Evolutionary conservation across 1,140 invertebrate species (phyloP), one percentile per base, ranked within the genome.

Genomic region (Patella vulgata): DNA sequence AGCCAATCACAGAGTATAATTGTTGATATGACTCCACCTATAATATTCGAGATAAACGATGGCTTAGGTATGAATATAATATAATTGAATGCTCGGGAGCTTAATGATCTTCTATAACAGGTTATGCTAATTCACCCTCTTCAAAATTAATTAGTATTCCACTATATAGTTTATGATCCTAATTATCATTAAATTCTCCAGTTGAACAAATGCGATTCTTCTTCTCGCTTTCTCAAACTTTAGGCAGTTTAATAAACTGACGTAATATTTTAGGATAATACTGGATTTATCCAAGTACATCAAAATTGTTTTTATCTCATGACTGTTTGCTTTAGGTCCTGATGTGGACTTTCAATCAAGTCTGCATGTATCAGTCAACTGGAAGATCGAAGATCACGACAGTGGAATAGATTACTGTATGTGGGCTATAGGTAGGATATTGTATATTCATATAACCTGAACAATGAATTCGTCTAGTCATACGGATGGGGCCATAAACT

Each of bases 21-120:
- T 0, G 61, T 74, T 6, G 74, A 77, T 36, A n/a, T n/a, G n/a
- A n/a, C n/a, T n/a, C n/a, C n/a, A n/a, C n/a, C n/a, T n/a, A n/a
- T n/a, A n/a, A n/a, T 74, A 28, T 33, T 48, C 2, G 55, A 50
- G 46, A 59, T 77, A 1, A 50, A 59, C 46, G 74, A 76, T 68
- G 73, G 73, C 17, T 27, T 33, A 46, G 46, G 61, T 59, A 52
- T 8, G 55, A n/a, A n/a, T n/a, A n/a, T n/a, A n/a, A n/a, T n/a
- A n/a, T n/a, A 25, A 11, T 28, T 43, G 33, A 27, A 19, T n/a
- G 23, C 23, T 17, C 14, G n/a, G 30, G 9, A 1, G 25, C 11
- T 50, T 8, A 30, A 46, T n/a, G 11, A 19, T 23, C 21, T 25
- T 5, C 17, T 21, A 17, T 31, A 3, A 11, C 17, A 21, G 14